Base-by-base conservation (phyloP, 2,113 vertebrate species). In the Motacilla alba region DNA sequence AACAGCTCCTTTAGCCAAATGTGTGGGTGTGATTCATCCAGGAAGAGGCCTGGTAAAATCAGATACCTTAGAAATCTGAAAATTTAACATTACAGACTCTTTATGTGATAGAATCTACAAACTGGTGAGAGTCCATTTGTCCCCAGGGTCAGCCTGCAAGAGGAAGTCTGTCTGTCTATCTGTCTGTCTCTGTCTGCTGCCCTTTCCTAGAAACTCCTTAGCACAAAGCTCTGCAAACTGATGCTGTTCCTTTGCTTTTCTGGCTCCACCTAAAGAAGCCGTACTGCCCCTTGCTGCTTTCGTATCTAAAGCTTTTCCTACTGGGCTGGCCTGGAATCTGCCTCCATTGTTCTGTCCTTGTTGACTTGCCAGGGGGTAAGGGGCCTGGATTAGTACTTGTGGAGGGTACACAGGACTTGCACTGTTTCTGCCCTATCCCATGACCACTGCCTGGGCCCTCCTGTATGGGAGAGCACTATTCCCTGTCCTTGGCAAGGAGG, bases 241-340 rank as follows among this genome's bases (percentile, higher is more conserved):
- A 74, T 86, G 90, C 85, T 93, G 83, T 72, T 93, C 60, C 72
- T 96, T 96, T 84, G 94, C 95, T 87, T 89, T 89, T 33, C 83
- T 90, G 92, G 88, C 60, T 95, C 83, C 37, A 68, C 35, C 80
- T 78, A 31, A 78, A 87, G 90, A 89, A 88, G 76, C 64, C 56
- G 0, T 83, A 63, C 74, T 88, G 50, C 94, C 89, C 89, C 33
- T 93, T 83, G 82, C 91, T 95, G 92, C 90, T 96, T 91, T 93
- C 0, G 5, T 95, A 92, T 74, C 85, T 49, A 66, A 94, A 95
- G 83, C 91, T 95, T 97, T 95, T 90, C 58, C 69, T 90, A 14
- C 80, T 86, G 83, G 92, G 79, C 85, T 96, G 93, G 83, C 67
- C 93, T 94, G 87, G 49, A 95, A 76, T 93, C 85, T 96, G 92